Evolutionary conservation across 1,140 invertebrate species (phyloP), one percentile per base, ranked within the genome.

Genomic region (Procambarus virginalis): DNA sequence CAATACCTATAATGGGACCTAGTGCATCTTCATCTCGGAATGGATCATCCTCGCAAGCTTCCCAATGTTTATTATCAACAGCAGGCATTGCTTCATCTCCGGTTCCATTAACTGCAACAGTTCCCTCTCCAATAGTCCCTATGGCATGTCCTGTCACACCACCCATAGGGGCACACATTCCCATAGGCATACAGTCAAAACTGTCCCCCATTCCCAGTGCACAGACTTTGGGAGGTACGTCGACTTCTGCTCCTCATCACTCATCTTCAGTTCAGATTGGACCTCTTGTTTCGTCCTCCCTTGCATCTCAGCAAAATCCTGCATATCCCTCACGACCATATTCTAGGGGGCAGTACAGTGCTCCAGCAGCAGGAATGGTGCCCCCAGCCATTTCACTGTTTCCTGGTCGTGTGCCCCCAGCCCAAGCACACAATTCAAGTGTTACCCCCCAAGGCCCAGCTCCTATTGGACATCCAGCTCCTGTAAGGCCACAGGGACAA

Each of bases 341-440:
- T 10, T 46, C 79, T 46, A n/a, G 78, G n/a, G 78, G 86, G 4
- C 77, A 88, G 77, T 81, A 51, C 49, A 77, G 17, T 70, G 20
- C 17, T 48, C 68, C 73, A 76, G 78, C 49, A 14, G 70, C 45
- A 34, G 70, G 51, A 34, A n/a, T 68, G 22, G 34, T 73, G 22
- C 55, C 75, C 70, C 34, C 70, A 64, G 46, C n/a, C 45, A 60
- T 78, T 49, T 78, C 87, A 46, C 75, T 89, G 14, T 88, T 51
- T 60, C 70, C 86, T 2, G 64, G 60, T 55, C 64, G 78, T 49
- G 58, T 89, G 80, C 73, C 58, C 22, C 87, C 87, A 6, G 81
- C 87, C 6, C 87, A 79, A 20, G 81, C 75, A 51, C 87, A 73
- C n/a, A 34, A 70, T 51, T 73, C 70, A n/a, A 51, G 49, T 20